Evolutionary conservation across 35 echinoderm and acorn worm species (phyloP), one percentile per base, ranked within the genome.

Genomic region (Holothuria glaberrima): DNA sequence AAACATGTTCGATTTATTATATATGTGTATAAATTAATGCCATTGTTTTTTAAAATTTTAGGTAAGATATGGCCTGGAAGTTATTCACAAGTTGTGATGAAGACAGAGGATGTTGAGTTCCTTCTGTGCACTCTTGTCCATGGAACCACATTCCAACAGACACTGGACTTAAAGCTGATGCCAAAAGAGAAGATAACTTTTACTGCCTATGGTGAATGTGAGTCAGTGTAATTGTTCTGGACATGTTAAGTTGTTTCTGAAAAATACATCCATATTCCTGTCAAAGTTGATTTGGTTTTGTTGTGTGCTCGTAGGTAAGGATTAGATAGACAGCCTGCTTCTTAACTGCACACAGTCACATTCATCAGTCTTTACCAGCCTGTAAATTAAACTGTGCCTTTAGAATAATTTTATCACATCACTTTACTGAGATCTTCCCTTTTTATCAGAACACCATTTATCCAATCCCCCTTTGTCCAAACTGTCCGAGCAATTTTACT

Each of bases 101-200:
- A 84, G 16, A 84, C 80, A 33, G 80, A 61, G n/a, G 80, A 21
- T 14, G 57, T 84, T 6, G 80, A 84, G 30, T 48, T 84, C 33
- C 80, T 84, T 21, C 57, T 84, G 20, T 84, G 80, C 46, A 84
- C 80, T 10, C 57, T 84, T 5, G 56, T 84, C 26, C 80, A 84
- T 29, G 80, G 80, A 30, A 62, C 80, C 5, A 84, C 31, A 13
- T 84, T 84, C 28, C 80, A 84, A 41, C 80, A 84, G 57, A 61
- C 52, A 9, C 24, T 84, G 25, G 80, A 84, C 32, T 32, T 84
- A 3, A 84, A 84, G 21, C 57, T 84, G 80, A 84, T 84, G 80
- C 80, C 80, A 17, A 84, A 84, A 59, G 80, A 84, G 57, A 84
- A 84, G 80, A 84, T 84, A 30, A 84, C 80, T 14, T 84, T 84